Evolutionary conservation across 1,140 invertebrate genomes (phyloP), one percentile per base, ranked within the genome.

Genomic region (Diabrotica undecimpunctata): DNA sequence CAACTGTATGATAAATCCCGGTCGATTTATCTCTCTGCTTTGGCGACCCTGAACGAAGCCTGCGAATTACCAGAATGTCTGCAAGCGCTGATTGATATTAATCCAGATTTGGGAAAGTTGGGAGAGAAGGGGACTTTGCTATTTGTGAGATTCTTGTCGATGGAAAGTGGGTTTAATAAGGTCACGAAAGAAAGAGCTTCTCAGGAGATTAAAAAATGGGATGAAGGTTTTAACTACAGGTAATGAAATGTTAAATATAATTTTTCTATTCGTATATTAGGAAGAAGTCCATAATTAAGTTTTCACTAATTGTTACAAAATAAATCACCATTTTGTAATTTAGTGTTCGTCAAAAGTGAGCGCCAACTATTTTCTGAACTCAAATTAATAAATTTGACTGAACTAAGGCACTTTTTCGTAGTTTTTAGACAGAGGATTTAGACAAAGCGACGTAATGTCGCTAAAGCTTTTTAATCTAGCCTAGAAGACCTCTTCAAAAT

Each of bases 41-140:
- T 96, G 11, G 86, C 88, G 64, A 89, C 91, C 54, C 81, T 98
- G n/a, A 91, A 96, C 74, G 96, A 98, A 83, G 93, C 94, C 14
- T 95, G 92, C 75, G 91, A 95, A 80, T 86, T 95, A 63, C 85
- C 88, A 61, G 90, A 92, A 73, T 94, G 91, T 78, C 79, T 97
- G 38, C 89, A 94, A 70, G 86, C 88, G 62, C 79, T 97, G 39
- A 86, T 94, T 63, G 83, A 84, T 54, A 77, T 91, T 57, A 86
- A 88, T 67, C 91, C 91, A 0, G 83, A 87, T n/a, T 77, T 95
- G 0, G 80, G 89, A 11, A 87, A 90, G 65, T 80, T 94, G 0
- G 93, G 93, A 0, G 93, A 97, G 76, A 86, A 88, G 55, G 94
- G 94, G 0, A 87, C 92, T 37, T 76, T 97, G 12, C 77, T 97